A percentile compares a stretch with the other conserved stretches of the same genome.
These are phyloP conservation scores for Caloenas nicobarica DNA, from an alignment of 2,113 vertebrate genomes.

Conservation along the genomic window DNA sequence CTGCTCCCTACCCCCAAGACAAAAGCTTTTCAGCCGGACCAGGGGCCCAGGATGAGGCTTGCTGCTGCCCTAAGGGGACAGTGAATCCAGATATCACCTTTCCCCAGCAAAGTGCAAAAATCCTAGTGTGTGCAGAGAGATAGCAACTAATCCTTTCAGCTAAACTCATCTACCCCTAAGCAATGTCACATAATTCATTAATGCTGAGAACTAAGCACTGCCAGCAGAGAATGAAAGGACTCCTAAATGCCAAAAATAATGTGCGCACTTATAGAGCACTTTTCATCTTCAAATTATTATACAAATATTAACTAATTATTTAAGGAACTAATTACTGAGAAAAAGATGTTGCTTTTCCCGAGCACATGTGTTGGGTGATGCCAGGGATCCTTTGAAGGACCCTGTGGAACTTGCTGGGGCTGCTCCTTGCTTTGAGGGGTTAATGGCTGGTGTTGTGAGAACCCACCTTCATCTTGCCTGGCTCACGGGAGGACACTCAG, in stretches of 20 bases:
- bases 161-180: neutral
- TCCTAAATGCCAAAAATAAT: neutral
- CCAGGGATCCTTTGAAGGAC: neutral
- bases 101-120: neutral
- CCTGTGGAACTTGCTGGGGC: neutral
- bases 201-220: neutral
- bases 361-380: neutral
- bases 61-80: neutral
- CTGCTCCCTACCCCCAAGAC: neutral
- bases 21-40: neutral
- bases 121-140: neutral
- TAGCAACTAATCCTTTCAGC: neutral
- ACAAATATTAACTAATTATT: conserved; percentile 26
- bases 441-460: neutral
- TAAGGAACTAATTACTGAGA: conserved; percentile 6
- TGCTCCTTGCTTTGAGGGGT: neutral
- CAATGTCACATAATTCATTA: neutral
- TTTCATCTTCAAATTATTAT: neutral
- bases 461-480: neutral
- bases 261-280: neutral
- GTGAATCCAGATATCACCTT: neutral
- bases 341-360: neutral
- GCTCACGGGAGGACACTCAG: neutral
- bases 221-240: neutral
- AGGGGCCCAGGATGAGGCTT: neutral